Conservation (phyloP, 2,797 vertebrate species). For the Cuniculus paca region DNA sequence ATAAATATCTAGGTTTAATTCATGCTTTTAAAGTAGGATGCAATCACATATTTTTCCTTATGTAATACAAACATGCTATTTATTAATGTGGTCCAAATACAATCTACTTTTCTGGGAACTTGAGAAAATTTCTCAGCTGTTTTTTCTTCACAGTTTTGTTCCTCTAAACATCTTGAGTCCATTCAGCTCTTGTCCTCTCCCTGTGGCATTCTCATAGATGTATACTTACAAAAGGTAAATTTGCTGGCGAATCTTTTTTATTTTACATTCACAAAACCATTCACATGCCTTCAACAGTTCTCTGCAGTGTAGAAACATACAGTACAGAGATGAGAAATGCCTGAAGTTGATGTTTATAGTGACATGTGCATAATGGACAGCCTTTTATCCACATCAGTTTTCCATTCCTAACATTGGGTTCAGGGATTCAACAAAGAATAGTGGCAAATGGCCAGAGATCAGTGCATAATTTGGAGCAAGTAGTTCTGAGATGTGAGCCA, state of each 20-base stretch:
- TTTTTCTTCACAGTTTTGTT: background rate
- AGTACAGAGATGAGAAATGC: background rate
- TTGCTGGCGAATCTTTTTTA: background rate
- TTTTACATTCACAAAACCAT: background rate
- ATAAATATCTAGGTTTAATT: constrained; percentile 17
- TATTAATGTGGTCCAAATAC: constrained; percentile 21
- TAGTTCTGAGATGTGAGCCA: background rate
- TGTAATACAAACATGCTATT: background rate
- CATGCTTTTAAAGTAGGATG: constrained; percentile 2
- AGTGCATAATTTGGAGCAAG: background rate
- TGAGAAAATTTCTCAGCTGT: background rate
- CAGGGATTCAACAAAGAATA: background rate
- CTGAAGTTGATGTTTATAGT: background rate
- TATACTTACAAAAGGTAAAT: background rate
- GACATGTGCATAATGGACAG: background rate
- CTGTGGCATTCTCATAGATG: background rate
- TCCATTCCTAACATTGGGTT: background rate
- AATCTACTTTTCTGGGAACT: background rate
- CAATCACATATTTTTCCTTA: background rate
- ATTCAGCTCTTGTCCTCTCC: background rate
- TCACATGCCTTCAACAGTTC: background rate
- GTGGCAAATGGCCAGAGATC: background rate
- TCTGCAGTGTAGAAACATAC: background rate
- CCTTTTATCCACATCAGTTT: background rate
- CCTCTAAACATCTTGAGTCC: background rate